phyloP scores from a whole-genome alignment of 2,113 vertebrate species.

The cat (Felis catus) region DNA sequence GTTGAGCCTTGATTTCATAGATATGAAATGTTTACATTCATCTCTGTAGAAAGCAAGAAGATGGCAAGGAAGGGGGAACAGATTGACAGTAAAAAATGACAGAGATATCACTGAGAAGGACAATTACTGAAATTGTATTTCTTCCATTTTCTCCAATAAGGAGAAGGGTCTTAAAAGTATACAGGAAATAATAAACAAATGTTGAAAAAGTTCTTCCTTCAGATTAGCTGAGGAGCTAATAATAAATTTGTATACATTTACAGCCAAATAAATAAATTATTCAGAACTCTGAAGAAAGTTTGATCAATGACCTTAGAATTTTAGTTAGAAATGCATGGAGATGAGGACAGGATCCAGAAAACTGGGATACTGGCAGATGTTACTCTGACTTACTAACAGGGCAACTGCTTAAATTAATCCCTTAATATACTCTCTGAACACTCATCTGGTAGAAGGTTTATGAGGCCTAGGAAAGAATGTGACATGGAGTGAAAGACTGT shows the following conservation, averaged over 20 bases:
- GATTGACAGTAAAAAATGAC: not conserved
- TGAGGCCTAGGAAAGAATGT: not conserved
- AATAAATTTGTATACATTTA: not conserved
- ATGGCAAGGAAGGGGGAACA: not conserved
- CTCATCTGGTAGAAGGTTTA: not conserved
- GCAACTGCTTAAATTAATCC: not conserved
- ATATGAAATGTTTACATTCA: not conserved
- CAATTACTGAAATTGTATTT: not conserved
- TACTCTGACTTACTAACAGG: not conserved
- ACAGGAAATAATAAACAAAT: not conserved
- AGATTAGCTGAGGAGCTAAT: not conserved
- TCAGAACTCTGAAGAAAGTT: not conserved
- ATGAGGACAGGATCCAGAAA: not conserved
- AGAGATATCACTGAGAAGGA: not conserved
- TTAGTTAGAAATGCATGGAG: not conserved
- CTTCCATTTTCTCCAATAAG: not conserved
- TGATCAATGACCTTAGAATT: not conserved
- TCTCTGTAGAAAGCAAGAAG: not conserved
- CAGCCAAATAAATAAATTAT: not conserved
- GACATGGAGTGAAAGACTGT: not conserved
- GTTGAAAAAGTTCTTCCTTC: not conserved
- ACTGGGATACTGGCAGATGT: not conserved
- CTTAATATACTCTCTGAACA: not conserved
- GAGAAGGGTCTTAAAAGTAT: not conserved
- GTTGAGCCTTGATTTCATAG: not conserved